A percentile compares a stretch with the other conserved stretches of the same genome.
Conservation (phyloP, 2,113 vertebrate genomes). For the Lasiurus borealis region DNA sequence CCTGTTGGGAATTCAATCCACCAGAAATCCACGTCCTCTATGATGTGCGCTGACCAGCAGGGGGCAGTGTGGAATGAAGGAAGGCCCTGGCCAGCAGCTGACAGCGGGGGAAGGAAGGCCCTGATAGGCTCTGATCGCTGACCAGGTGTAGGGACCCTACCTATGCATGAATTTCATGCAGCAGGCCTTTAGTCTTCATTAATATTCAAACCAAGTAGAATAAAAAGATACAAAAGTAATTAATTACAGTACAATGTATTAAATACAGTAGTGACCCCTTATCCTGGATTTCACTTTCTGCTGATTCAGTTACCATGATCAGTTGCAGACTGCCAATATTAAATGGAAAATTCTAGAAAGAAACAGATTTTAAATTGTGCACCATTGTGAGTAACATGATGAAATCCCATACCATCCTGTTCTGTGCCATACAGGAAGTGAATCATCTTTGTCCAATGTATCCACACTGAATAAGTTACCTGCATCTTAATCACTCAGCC, state of each 20-base stretch:
- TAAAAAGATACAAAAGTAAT: slow-evolving; percentile 37
- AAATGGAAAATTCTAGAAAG: background rate
- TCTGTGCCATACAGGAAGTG: background rate
- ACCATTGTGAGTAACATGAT: background rate
- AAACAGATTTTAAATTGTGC: background rate
- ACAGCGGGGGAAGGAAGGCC: no score
- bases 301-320: background rate
- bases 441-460: background rate
- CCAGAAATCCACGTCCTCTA: no score
- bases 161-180: no score
- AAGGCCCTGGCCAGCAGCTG: no score
- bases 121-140: no score
- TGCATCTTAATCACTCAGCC: no score
- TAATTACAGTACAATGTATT: background rate
- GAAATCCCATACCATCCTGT: background rate
- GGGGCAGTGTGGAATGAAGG: no score
- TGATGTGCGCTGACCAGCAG: no score
- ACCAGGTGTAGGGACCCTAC: no score
- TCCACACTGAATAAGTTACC: background rate
- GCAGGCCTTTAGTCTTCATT: background rate
- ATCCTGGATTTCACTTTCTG: background rate
- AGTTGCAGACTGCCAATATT: no score
- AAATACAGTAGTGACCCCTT: background rate
- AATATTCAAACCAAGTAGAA: slow-evolving; percentile 23
- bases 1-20: no score